phyloP scores from a whole-genome alignment of 2,113 vertebrate species.

The Phylloscopus whistleri region DNA sequence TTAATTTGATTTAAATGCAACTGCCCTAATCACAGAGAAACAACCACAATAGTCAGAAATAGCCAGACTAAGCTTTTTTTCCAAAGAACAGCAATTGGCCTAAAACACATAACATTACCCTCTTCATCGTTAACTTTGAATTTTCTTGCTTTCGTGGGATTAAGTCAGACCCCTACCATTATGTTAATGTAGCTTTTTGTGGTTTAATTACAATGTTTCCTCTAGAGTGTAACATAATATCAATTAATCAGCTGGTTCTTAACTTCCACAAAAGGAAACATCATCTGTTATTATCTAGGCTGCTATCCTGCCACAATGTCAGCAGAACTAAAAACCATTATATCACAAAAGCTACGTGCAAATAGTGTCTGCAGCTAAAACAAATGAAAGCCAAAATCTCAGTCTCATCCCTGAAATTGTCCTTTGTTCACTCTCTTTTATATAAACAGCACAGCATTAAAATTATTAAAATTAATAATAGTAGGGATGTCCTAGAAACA shows the following conservation, averaged over 20 bases:
- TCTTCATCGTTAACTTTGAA: constrained; percentile 27
- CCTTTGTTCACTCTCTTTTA: not conserved
- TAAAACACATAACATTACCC: not conserved
- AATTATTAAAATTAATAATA: not conserved
- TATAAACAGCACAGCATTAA: not conserved
- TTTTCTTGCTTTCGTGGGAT: constrained; percentile 37
- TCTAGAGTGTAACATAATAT: constrained; percentile 38
- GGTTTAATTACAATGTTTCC: constrained; percentile 58
- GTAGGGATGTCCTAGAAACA: not conserved
- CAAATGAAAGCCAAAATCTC: not conserved
- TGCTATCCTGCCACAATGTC: constrained; percentile 17
- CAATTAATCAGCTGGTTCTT: constrained; percentile 61
- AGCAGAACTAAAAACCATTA: constrained; percentile 21
- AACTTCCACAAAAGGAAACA: constrained; percentile 47
- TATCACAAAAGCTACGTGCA: constrained; percentile 8
- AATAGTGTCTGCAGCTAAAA: not conserved
- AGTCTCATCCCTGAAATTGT: not conserved
- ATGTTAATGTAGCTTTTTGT: constrained; percentile 50
- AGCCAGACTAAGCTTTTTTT: constrained; percentile 8
- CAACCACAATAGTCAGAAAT: not conserved
- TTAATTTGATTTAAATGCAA: constrained; percentile 8
- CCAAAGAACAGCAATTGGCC: not conserved
- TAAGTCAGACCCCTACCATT: constrained; percentile 52
- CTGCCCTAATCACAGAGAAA: not conserved
- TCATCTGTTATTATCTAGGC: constrained; percentile 38